Evolutionary conservation across 2,113 vertebrate species (phyloP).

Genomic region (Pao palembangensis): DNA sequence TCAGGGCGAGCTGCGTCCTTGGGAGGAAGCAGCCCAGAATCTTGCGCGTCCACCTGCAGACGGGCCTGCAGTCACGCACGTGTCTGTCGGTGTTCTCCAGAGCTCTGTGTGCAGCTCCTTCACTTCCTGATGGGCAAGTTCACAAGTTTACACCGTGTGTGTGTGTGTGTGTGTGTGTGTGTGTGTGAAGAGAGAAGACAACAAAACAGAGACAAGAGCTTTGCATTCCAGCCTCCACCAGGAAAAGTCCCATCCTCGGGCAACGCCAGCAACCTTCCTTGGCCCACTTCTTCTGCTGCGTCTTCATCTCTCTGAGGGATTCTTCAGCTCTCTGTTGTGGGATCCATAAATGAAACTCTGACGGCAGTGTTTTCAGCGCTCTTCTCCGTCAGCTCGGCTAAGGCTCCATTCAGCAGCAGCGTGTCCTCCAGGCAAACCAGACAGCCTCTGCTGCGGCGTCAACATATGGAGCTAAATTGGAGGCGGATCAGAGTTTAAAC

Average conservation of each 20-base stretch:
- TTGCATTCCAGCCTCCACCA: constrained; percentile 63
- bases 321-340: constrained; percentile 24
- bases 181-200: constrained; percentile 43
- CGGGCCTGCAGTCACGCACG: constrained; percentile 7
- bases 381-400: constrained; percentile 20
- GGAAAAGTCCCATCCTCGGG: constrained; percentile 68
- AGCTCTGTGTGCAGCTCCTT: constrained; percentile 28
- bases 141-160: constrained; percentile 62
- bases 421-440: constrained; percentile 49
- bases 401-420: constrained; percentile 39
- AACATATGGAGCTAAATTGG: constrained; percentile 49
- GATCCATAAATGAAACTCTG: constrained; percentile 44
- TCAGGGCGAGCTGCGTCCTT: constrained; percentile 8
- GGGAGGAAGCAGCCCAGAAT: constrained; percentile 20
- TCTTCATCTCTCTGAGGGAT: constrained; percentile 40
- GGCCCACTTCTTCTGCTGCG: constrained; percentile 63
- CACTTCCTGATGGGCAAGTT: constrained; percentile 57
- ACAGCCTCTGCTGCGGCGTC: constrained; percentile 48
- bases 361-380: constrained; percentile 37
- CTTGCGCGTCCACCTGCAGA: constrained; percentile 34
- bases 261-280: constrained; percentile 59
- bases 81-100: constrained; percentile 15
- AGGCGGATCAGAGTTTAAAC: constrained; percentile 56
- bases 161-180: constrained; percentile 10
- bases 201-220: constrained; percentile 58